Evolutionary conservation across 92 coral and sea anemone genomes (phyloP).

Genomic region (Epizoanthus illoricatus): DNA sequence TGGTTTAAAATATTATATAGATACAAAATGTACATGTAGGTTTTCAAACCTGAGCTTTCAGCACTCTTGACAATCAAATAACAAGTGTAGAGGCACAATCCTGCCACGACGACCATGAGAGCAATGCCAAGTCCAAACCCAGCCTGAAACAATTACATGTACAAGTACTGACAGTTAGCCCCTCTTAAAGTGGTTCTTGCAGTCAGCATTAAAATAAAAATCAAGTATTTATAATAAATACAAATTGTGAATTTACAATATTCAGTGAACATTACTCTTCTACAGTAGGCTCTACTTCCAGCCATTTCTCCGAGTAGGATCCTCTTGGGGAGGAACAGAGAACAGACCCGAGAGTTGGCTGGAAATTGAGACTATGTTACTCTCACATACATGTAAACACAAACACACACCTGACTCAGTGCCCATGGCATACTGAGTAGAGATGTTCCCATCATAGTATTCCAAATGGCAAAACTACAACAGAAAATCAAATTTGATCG

Average conservation of each 20-base stretch:
- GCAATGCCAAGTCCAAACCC: slow-evolving; percentile 89
- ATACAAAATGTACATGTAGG: background rate
- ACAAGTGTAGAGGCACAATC: slow-evolving; percentile 82
- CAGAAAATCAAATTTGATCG: too few species aligned
- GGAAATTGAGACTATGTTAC: too few species aligned
- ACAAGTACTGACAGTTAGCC: too few species aligned
- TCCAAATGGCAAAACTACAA: slow-evolving; percentile 91
- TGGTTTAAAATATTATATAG: background rate
- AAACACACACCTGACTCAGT: slow-evolving; percentile 74
- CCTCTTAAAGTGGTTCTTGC: background rate
- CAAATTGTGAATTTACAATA: background rate
- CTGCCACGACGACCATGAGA: slow-evolving; percentile 80
- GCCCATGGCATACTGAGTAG: slow-evolving; percentile 98
- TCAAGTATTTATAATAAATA: background rate
- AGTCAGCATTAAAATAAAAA: background rate
- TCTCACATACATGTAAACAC: background rate
- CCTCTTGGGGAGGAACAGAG: too few species aligned
- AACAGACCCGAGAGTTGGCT: too few species aligned
- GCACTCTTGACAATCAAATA: slow-evolving; percentile 82
- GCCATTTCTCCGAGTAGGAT: too few species aligned
- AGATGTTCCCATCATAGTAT: slow-evolving; percentile 99
- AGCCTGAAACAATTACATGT: slow-evolving; percentile 59
- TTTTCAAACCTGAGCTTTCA: slow-evolving; percentile 54
- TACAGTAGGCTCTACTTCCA: too few species aligned
- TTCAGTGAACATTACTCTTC: too few species aligned